Evolutionary conservation across 2,797 vertebrate genomes (phyloP).

Genomic region (Thalassophryne amazonica): DNA sequence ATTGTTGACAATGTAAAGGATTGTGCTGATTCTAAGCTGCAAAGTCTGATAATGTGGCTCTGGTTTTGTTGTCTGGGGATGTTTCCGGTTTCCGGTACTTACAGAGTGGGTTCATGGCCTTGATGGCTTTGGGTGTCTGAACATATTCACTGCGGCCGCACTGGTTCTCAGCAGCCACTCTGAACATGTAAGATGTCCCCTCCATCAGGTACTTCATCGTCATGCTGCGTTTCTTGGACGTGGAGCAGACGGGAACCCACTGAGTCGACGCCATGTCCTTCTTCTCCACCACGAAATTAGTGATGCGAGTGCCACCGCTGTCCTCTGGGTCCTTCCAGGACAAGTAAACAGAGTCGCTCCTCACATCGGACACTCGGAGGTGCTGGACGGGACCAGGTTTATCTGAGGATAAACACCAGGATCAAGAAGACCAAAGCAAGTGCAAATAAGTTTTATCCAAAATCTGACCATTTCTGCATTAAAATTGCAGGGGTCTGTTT

Average conservation of each 20-base stretch:
- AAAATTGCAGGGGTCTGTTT: too few relatives aligned
- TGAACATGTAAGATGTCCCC: constrained; percentile 91
- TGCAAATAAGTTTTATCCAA: too few relatives aligned
- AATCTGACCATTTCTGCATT: too few relatives aligned
- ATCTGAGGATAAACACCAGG: constrained; percentile 71
- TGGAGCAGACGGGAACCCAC: constrained; percentile 92
- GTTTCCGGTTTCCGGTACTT: too few relatives aligned
- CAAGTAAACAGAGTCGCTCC: constrained; percentile 94
- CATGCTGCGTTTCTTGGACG: constrained; percentile 96
- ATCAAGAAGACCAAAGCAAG: too few relatives aligned
- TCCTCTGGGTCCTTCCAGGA: constrained; percentile 99
- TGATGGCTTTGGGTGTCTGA: constrained; percentile 88
- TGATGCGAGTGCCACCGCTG: constrained; percentile 90
- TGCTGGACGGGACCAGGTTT: constrained; percentile 96
- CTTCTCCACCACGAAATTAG: constrained; percentile 97
- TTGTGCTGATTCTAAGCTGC: too few relatives aligned
- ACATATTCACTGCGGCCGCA: constrained; percentile 93
- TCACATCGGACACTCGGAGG: constrained; percentile 89
- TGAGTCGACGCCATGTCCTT: constrained; percentile 89
- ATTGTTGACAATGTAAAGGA: too few relatives aligned
- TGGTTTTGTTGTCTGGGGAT: too few relatives aligned
- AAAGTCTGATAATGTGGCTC: too few relatives aligned
- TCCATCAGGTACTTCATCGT: constrained; percentile 92
- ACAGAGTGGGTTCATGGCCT: constrained; percentile 96
- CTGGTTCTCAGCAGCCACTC: constrained; percentile 96